A percentile compares a stretch with the other conserved stretches of the same genome.
Conservation (phyloP, 1,140 invertebrate genomes). For the Oscheius sp. region DNA sequence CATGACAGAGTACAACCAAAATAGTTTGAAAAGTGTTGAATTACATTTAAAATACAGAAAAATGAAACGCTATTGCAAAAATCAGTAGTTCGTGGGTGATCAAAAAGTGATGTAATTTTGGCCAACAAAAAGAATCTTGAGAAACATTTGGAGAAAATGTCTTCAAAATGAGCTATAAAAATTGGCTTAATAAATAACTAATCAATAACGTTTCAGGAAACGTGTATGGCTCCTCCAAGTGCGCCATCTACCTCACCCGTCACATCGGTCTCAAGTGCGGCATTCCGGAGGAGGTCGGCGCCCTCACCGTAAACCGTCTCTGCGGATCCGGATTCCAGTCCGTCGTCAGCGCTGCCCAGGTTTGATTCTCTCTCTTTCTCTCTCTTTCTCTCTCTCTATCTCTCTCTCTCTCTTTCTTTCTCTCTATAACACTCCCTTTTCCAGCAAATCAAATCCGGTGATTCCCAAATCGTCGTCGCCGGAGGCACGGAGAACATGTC, state of each 20-base stretch:
- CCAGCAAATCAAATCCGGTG: conserved; percentile 82
- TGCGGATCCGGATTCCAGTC: conserved; percentile 94
- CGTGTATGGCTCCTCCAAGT: conserved; percentile 70
- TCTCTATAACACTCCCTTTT: conserved; percentile 15
- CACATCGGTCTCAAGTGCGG: conserved; percentile 80
- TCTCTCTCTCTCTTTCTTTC: conserved; percentile 14
- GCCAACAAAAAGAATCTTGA: too few species aligned
- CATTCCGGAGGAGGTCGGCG: conserved; percentile 68
- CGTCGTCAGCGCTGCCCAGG: conserved; percentile 83
- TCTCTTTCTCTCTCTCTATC: not conserved
- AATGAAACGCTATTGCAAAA: too few species aligned
- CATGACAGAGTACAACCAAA: too few species aligned
- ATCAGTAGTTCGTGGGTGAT: too few species aligned
- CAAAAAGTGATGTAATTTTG: too few species aligned
- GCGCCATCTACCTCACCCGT: conserved; percentile 82
- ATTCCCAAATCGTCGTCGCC: conserved; percentile 81
- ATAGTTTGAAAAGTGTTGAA: too few species aligned
- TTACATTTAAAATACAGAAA: too few species aligned
- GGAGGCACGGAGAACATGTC: conserved; percentile 95
- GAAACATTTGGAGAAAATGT: too few species aligned
- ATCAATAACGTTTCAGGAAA: conserved; percentile 60
- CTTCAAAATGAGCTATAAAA: too few species aligned
- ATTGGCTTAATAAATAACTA: too few species aligned
- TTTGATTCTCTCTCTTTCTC: conserved; percentile 62
- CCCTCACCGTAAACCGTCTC: conserved; percentile 65